Conservation (phyloP, 2,797 vertebrate species). For the Oreochromis mossambicus region DNA sequence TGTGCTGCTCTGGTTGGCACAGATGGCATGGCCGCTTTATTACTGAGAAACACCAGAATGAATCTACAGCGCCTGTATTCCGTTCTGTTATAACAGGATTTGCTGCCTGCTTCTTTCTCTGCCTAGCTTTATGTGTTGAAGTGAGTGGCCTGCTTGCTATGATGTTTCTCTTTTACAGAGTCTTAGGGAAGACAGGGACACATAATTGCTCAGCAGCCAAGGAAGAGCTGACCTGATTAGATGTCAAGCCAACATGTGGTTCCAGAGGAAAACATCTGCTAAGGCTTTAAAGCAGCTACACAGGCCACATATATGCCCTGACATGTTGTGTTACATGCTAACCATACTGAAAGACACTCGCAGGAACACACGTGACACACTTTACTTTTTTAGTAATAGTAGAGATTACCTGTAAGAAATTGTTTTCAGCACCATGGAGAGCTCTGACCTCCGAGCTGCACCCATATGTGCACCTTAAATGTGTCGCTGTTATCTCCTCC, state of each 20-base stretch:
- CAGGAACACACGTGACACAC: not conserved
- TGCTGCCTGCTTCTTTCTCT: slow-evolving; percentile 12
- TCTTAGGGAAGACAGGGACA: not conserved
- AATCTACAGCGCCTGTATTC: not conserved
- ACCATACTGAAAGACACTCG: not conserved
- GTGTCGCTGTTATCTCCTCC: not conserved
- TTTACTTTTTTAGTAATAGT: not conserved
- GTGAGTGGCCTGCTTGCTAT: not conserved
- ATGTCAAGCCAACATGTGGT: not conserved
- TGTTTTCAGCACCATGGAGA: slow-evolving; percentile 67
- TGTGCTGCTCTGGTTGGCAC: slow-evolving; percentile 52
- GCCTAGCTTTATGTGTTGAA: not conserved
- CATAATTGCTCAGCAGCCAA: not conserved
- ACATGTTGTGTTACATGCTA: not conserved
- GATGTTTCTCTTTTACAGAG: not conserved
- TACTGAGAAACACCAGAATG: slow-evolving; percentile 33
- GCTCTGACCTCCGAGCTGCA: slow-evolving; percentile 33
- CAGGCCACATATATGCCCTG: not conserved
- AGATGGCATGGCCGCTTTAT: slow-evolving; percentile 39
- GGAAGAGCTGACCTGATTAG: not conserved
- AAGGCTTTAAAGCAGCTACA: not conserved
- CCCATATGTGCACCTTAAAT: not conserved
- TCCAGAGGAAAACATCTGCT: slow-evolving; percentile 15
- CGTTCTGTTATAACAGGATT: not conserved
- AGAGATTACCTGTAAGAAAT: slow-evolving; percentile 32